These are phyloP conservation scores for Notiomystis cincta DNA, from an alignment of 2,113 vertebrate species.

Conservation along the genomic window DNA sequence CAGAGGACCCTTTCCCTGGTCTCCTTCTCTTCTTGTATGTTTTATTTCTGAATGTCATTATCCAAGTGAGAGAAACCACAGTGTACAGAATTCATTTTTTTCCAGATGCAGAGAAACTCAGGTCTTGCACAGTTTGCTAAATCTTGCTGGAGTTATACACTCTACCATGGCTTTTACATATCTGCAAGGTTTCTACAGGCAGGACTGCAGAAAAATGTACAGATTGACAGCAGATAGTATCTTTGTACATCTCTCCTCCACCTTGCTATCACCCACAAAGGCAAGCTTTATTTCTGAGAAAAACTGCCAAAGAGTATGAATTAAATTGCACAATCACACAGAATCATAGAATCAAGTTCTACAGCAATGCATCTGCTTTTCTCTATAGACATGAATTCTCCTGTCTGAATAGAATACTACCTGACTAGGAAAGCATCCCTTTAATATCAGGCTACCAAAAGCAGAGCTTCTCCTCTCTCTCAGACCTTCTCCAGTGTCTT, in stretches of 20 bases:
- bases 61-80: not conserved
- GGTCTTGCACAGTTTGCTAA: not conserved
- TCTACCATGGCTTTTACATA: not conserved
- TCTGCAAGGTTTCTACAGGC: not conserved
- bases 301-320: not conserved
- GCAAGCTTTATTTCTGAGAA: not conserved
- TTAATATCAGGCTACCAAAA: not conserved
- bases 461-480: not conserved
- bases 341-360: not conserved
- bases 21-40: not conserved
- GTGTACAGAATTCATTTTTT: not conserved
- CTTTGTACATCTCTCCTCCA: not conserved
- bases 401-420: not conserved
- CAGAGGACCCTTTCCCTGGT: not conserved
- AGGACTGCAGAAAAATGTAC: not conserved
- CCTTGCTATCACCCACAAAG: not conserved
- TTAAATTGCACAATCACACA: not conserved
- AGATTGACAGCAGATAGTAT: not conserved
- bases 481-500: not conserved
- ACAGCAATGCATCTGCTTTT: not conserved
- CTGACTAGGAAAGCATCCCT: not conserved
- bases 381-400: not conserved
- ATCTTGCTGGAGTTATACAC: not conserved
- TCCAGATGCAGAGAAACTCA: not conserved
- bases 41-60: not conserved